Evolutionary conservation across 2,113 vertebrate species (phyloP).

Genomic region (Macquaria ambigua): DNA sequence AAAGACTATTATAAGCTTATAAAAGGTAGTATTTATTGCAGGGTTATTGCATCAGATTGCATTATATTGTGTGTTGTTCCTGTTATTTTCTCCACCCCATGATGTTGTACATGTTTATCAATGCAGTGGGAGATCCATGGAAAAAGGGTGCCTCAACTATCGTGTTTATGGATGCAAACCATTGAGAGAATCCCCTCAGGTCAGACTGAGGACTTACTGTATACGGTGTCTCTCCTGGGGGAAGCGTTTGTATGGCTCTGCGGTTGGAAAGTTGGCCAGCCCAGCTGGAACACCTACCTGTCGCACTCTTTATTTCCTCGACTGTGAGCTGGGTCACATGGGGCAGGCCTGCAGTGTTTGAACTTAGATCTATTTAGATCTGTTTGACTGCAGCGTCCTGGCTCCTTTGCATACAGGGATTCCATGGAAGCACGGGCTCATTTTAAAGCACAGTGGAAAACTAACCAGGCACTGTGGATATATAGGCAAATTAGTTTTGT

Average conservation of each 20-base stretch:
- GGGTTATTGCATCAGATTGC: neutral
- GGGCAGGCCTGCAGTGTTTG: slow-evolving; percentile 27
- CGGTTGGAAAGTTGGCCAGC: slow-evolving; percentile 67
- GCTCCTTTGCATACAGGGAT: slow-evolving; percentile 83
- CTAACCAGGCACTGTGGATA: slow-evolving; percentile 48
- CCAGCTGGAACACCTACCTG: slow-evolving; percentile 66
- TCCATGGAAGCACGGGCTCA: slow-evolving; percentile 76
- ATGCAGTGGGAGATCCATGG: neutral
- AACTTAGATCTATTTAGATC: slow-evolving; percentile 8
- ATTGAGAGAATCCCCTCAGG: slow-evolving; percentile 53
- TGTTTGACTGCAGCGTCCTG: slow-evolving; percentile 50
- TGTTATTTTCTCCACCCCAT: slow-evolving; percentile 11
- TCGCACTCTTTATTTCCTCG: slow-evolving; percentile 68
- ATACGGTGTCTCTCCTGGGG: slow-evolving; percentile 41
- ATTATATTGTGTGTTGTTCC: neutral
- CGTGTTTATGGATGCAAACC: slow-evolving; percentile 50
- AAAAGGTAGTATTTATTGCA: neutral
- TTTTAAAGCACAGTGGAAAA: slow-evolving; percentile 77
- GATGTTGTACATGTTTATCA: neutral
- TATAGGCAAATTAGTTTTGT: slow-evolving; percentile 81
- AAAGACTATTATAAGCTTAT: neutral
- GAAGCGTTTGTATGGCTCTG: slow-evolving; percentile 39
- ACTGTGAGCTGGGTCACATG: slow-evolving; percentile 59
- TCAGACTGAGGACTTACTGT: slow-evolving; percentile 23
- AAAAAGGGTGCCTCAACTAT: slow-evolving; percentile 32